Base-by-base conservation (phyloP, 2,888 invertebrate genomes). In the Cabera pusaria region DNA sequence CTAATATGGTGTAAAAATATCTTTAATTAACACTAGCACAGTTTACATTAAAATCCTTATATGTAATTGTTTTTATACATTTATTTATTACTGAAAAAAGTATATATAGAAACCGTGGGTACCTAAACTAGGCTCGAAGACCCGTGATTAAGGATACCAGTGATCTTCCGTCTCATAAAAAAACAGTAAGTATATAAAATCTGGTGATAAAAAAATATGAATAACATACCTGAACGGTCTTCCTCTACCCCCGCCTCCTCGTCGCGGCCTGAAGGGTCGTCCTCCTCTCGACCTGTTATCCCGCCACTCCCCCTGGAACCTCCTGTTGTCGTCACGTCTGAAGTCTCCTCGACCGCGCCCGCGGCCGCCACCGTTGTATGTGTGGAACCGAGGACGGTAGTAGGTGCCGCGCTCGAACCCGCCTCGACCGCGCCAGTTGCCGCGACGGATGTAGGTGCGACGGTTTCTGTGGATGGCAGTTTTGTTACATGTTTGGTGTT, bases 321-420 rank as follows among this genome's bases (percentile, higher is more conserved):
- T 63, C 0, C 83, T 57, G n/a, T 65, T 64, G 57, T 81, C 81
- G 57, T 82, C 72, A 1, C 79, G 51, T 0, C 87, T 56, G 74
- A 88, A 87, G 72, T 87, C 88, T 0, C 67, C 71, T 55, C 90
- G 67, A 62, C 88, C 64, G 49, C 91, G 90, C n/a, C 91, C 73
- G 34, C 69, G 64, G 1, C 89, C 83, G 1, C 90, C 90, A 31
- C 92, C 90, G 69, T 90, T 91, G 77, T 90, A 92, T 8, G 90
- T 90, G 69, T 94, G 93, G 90, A 94, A 94, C 47, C 95, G 90
- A 0, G 95, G 95, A 56, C 94, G 93, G 83, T 95, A 95, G 77
- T 95, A 95, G 0, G 94, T 94, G 48, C 94, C 94, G 35, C 94
- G 91, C 67, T 94, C 94, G 72, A 90, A 93, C 8, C 91, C 90